These are phyloP conservation scores for Chirona hameri DNA, from an alignment of 2,888 invertebrate species.

Conservation along the genomic window DNA sequence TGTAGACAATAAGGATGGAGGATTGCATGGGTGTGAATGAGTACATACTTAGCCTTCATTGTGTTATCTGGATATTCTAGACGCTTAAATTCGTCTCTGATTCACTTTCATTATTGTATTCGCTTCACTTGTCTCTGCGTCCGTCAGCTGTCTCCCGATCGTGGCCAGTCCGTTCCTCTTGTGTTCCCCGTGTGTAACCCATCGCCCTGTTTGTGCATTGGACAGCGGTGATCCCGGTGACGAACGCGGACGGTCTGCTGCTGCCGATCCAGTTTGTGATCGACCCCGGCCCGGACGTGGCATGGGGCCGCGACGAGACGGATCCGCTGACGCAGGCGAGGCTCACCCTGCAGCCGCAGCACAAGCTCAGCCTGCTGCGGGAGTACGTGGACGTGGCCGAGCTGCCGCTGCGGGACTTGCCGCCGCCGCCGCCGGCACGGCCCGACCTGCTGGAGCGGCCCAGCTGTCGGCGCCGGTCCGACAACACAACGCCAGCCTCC, in stretches of 20 bases:
- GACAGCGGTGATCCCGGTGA: slow-evolving; percentile 65
- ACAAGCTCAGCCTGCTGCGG: slow-evolving; percentile 61
- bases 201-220: slow-evolving; percentile 35
- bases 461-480: background rate
- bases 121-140: no score
- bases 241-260: slow-evolving; percentile 65
- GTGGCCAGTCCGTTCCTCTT: background rate
- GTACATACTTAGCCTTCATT: no score
- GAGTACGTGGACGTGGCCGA: slow-evolving; percentile 62
- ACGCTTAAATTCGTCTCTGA: no score
- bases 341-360: slow-evolving; percentile 56
- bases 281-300: slow-evolving; percentile 74
- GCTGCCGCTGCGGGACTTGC: slow-evolving; percentile 48
- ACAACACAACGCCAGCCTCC: slow-evolving; percentile 56
- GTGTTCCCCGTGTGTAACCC: background rate
- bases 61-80: no score
- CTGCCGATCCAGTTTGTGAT: slow-evolving; percentile 77
- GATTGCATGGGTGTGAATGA: no score
- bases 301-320: slow-evolving; percentile 60
- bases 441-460: slow-evolving; percentile 31
- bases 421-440: slow-evolving; percentile 28
- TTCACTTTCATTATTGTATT: no score
- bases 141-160: no score
- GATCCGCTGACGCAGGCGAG: slow-evolving; percentile 56
- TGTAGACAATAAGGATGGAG: no score